A percentile compares a stretch with the other conserved stretches of the same genome.
phyloP scores from a whole-genome alignment of 2,888 invertebrate species.

The Argyresthia goedartella region DNA sequence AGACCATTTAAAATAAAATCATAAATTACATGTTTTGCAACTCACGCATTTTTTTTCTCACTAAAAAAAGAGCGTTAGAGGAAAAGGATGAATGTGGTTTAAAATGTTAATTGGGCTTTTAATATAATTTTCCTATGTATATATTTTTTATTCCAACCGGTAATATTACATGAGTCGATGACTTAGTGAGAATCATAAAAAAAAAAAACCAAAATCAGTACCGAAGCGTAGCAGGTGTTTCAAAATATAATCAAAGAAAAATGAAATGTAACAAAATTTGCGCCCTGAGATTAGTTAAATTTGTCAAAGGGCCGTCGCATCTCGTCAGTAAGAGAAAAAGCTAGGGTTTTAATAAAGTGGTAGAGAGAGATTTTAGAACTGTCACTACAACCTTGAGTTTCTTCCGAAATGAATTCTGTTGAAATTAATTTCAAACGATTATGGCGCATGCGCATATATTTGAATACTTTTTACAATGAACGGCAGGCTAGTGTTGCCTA shows the following conservation, averaged over 20 bases:
- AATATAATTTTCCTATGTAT: no score
- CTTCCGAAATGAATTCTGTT: conserved; percentile 21
- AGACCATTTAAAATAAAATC: no score
- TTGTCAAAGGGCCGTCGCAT: not conserved
- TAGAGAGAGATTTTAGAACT: not conserved
- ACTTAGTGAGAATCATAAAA: no score
- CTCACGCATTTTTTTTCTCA: no score
- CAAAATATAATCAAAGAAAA: not conserved
- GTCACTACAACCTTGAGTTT: not conserved
- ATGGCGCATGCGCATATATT: conserved; percentile 9
- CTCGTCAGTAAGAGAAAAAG: not conserved
- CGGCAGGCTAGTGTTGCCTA: no score
- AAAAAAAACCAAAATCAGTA: not conserved
- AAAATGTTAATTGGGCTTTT: no score
- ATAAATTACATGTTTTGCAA: no score
- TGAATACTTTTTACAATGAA: no score
- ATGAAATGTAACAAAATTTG: not conserved
- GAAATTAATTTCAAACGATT: conserved; percentile 35
- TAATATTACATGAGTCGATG: no score
- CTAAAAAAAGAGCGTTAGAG: no score
- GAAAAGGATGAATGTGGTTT: no score
- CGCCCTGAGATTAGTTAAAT: not conserved
- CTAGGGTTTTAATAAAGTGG: not conserved
- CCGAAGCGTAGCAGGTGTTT: not conserved
- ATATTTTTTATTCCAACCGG: not conserved